Evolutionary conservation across 2,113 vertebrate genomes (phyloP).

Genomic region (Noctilio leporinus): DNA sequence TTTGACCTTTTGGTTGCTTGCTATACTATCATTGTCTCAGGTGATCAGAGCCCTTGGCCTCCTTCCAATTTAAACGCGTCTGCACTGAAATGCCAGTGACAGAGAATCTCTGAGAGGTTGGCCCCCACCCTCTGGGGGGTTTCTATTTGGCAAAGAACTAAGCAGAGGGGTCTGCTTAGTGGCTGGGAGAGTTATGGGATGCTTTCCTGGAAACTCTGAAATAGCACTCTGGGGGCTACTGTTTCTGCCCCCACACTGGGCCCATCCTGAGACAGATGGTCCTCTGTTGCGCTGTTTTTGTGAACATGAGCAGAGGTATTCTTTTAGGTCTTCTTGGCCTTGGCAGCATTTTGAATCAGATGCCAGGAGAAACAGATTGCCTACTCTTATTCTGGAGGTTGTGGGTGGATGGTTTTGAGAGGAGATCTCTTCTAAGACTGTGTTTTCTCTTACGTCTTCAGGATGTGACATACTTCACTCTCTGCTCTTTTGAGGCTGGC

Average conservation of each 20-base stretch:
- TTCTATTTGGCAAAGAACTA: not conserved
- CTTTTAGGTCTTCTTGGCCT: slow-evolving; percentile 52
- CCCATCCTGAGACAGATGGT: slow-evolving; percentile 53
- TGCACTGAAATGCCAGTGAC: not conserved
- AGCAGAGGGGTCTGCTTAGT: not conserved
- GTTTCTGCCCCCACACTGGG: not conserved
- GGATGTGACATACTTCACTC: not conserved
- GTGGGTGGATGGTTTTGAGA: slow-evolving; percentile 57
- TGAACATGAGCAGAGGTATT: slow-evolving; percentile 3
- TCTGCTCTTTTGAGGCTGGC: slow-evolving; percentile 64
- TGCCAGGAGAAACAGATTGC: slow-evolving; percentile 63
- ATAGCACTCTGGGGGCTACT: slow-evolving; percentile 27
- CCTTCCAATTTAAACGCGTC: not conserved
- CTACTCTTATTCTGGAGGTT: slow-evolving; percentile 52
- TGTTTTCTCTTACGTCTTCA: slow-evolving; percentile 46
- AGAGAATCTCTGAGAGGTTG: not conserved
- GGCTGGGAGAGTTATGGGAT: not conserved
- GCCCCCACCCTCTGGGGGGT: no score
- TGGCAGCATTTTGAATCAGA: slow-evolving; percentile 24
- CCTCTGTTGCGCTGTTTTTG: not conserved
- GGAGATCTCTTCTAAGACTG: slow-evolving; percentile 48
- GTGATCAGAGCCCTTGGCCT: not conserved
- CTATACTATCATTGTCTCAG: not conserved
- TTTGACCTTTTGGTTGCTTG: not conserved
- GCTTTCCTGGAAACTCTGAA: slow-evolving; percentile 31